Evolutionary conservation across 2,113 vertebrate genomes (phyloP), one percentile per base, ranked within the genome.

Genomic region (Upupa epops): DNA sequence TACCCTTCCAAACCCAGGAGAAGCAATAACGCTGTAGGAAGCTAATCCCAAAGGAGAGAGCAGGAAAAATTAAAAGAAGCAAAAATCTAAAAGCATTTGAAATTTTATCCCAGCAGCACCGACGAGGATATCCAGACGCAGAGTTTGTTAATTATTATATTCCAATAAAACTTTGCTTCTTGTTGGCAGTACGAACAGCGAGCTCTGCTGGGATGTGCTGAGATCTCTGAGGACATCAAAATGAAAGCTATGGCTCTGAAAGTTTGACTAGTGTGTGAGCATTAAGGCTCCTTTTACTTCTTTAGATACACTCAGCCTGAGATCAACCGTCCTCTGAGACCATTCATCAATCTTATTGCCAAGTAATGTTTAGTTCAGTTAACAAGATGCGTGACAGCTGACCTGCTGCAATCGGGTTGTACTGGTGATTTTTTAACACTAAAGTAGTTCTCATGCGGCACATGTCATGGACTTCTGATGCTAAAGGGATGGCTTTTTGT

Each of bases 281-380:
- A 64, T 48, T 88, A 34, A 51, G 19, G 6, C 2, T 3, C 21
- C 9, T 75, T 66, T 81, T 10, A 70, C 46, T 89, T 86, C 79
- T 65, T 26, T 24, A 36, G 80, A 80, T 86, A 70, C 29, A 45
- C 26, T 51, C 29, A 88, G 13, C 15, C 32, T 26, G 19, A 36
- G 7, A 65, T 78, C 32, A 71, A 94, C 42, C 29, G 11, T 81
- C 65, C 70, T 82, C 72, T 60, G 29, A 60, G 76, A 82, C 83
- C 59, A 89, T 93, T 92, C 96, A 96, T 96, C 93, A 91, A 78
- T 69, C 7, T 83, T 36, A 46, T 83, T 91, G 81, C 51, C 96
- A 95, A 95, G 92, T 94, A 93, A 92, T 49, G 64, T 40, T 85
- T 93, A 90, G 75, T 78, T 54, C 76, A 60, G 82, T 20, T 26